Base-by-base conservation (phyloP, 2,888 invertebrate species). In the Penaeus monodon region DNA sequence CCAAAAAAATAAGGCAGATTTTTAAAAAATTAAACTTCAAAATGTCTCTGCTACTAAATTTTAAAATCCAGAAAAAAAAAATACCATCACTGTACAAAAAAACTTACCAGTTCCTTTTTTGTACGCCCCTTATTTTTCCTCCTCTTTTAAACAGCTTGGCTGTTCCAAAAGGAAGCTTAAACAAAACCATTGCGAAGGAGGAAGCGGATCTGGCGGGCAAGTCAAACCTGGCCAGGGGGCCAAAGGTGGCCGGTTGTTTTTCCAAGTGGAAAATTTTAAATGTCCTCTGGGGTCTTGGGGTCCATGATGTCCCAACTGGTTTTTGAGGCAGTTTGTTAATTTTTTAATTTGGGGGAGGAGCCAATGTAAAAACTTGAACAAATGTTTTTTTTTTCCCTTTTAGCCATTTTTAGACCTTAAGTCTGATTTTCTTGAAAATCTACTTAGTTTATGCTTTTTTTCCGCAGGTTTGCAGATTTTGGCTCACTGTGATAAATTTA, bases 191-290 rank as follows among this genome's bases (percentile, higher is more conserved):
- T 99, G 0, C 99, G 92, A 99, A 98, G 33, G 98, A 98, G 0
- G 99, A 96, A 0, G 99, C 99, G 38, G 94, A 93, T 99, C 92
- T 99, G 98, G 73, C 98, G 94, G 0, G 99, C 98, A 98, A 99
- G 93, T 99, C 99, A n/a, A 0, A 97, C 95, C 91, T 96, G 95
- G 76, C 95, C 95, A 10, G n/a, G n/a, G 95, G 94, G 1, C 95
- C 94, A 77, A 96, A 95, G 0, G 96, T 95, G 96, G 95, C 63
- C 97, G 91, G 84, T 92, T 92, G 85, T n/a, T 96, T 97, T 93
- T 99, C 99, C 89, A 99, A 93, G 94, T 99, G n/a, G 99, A 0
- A 97, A 96, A 93, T 99, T 99, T 93, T 99, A 99, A 22, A 99
- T 98, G 92, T 99, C 99, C 92, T 99, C 99, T 0, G 99, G 99